Evolutionary conservation across 2,797 vertebrate species (phyloP).

Genomic region (Selene dorsalis): DNA sequence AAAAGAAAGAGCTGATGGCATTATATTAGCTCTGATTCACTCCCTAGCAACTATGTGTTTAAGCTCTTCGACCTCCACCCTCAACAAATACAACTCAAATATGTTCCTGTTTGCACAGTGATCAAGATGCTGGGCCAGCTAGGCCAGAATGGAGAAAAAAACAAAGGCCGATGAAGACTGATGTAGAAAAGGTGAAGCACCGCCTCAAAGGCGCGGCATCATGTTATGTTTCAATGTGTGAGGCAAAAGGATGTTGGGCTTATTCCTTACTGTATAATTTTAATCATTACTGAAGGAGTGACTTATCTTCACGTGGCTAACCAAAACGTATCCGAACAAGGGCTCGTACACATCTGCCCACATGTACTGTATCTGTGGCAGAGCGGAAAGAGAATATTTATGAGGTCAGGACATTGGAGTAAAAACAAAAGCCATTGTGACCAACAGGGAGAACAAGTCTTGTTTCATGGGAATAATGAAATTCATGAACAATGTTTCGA

Average conservation of each 20-base stretch:
- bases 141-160: constrained; percentile 26
- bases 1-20: neutral
- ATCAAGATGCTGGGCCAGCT: constrained; percentile 4
- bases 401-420: constrained; percentile 44
- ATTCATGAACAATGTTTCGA: constrained; percentile 64
- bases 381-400: constrained; percentile 44
- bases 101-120: constrained; percentile 60
- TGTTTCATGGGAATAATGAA: constrained; percentile 55
- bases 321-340: neutral
- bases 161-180: neutral
- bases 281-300: constrained; percentile 10
- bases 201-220: neutral
- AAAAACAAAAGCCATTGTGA: constrained; percentile 78
- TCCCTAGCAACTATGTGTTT: constrained; percentile 54
- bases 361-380: constrained; percentile 18
- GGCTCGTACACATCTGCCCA: constrained; percentile 13
- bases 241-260: neutral
- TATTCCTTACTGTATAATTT: constrained; percentile 27
- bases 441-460: constrained; percentile 47
- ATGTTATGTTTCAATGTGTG: constrained; percentile 21
- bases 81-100: constrained; percentile 66
- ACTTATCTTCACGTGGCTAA: constrained; percentile 25
- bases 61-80: constrained; percentile 16
- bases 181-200: constrained; percentile 4
- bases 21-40: constrained; percentile 31